Percentiles rank a stretch among this genome's conserved stretches.
Evolutionary conservation across 2,113 vertebrate species (phyloP).

Genomic region (Apaloderma vittatum): DNA sequence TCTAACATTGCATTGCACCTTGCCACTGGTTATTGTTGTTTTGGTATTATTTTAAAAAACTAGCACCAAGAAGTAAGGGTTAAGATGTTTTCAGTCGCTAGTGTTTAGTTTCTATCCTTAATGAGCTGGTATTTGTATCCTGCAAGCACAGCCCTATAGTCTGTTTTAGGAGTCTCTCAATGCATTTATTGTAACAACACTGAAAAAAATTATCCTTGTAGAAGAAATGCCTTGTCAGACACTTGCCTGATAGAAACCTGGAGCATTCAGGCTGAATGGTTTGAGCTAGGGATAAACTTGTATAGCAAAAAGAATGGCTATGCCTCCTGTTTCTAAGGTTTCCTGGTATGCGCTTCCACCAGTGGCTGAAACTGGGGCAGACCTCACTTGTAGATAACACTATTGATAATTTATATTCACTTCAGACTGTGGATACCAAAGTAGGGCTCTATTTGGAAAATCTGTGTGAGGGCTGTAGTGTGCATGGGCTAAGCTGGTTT

Average conservation of each 20-base stretch:
- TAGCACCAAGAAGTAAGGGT: neutral
- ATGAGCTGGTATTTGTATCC: neutral
- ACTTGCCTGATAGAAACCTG: neutral
- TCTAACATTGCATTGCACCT: neutral
- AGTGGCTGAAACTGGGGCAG: neutral
- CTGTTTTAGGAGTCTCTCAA: neutral
- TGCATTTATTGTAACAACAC: neutral
- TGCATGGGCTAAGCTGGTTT: neutral
- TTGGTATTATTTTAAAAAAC: neutral
- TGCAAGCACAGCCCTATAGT: neutral
- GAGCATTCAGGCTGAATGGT: neutral
- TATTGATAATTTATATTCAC: neutral
- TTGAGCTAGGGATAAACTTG: neutral
- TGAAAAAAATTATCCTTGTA: neutral
- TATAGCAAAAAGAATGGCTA: neutral
- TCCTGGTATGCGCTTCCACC: neutral
- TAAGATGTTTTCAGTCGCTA: neutral
- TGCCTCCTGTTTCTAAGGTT: neutral
- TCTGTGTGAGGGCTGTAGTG: neutral
- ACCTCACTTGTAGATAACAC: neutral
- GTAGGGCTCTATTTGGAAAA: neutral
- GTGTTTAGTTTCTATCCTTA: neutral
- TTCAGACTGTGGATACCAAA: neutral
- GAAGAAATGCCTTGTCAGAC: neutral
- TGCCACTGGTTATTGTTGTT: neutral